Evolutionary conservation across 1,140 invertebrate species (phyloP), one percentile per base, ranked within the genome.

Genomic region (Panagrolaimus sp.): DNA sequence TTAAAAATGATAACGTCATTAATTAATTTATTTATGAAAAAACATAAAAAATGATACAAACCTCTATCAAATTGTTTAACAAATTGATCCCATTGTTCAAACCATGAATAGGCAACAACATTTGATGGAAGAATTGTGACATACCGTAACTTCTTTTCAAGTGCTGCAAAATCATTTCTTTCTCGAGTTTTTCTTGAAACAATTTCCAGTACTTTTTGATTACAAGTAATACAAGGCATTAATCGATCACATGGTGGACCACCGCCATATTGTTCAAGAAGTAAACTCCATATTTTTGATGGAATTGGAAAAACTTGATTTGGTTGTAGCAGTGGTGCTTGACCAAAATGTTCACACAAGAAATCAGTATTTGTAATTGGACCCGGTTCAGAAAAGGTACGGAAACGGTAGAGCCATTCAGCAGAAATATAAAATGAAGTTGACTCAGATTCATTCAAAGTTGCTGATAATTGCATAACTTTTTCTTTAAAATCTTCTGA

Each of bases 351-450:
- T 38, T 88, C 88, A 85, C 95, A 98, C 6, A 96, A 85, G 82
- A 97, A 95, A 81, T 96, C 93, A 26, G 89, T 89, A 85, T 98
- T 97, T 81, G 93, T 91, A 63, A 98, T 94, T 0, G 93, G 90
- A 0, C 94, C 94, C 0, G 94, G 93, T 83, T 97, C 93, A n/a
- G 93, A 90, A 85, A 94, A 96, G 10, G 91, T 94, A 75, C 92
- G 91, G 80, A 96, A 93, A 69, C 90, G 88, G 79, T 91, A 93
- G 17, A 96, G 87, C 94, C 94, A 96, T 78, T 94, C 91, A 67
- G 89, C 89, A 0, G 91, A 93, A 43, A 97, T 89, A 28, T 26
- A 58, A 21, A 26, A 58, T 28, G 52, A 12, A 58, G 14, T 28
- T 26, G 21, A 26, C 10, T 17, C 21, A 32, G 12, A 12, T 55